A percentile compares a stretch with the other conserved stretches of the same genome.
Evolutionary conservation across 2,113 vertebrate species (phyloP).

Genomic region (Mastomys coucha): DNA sequence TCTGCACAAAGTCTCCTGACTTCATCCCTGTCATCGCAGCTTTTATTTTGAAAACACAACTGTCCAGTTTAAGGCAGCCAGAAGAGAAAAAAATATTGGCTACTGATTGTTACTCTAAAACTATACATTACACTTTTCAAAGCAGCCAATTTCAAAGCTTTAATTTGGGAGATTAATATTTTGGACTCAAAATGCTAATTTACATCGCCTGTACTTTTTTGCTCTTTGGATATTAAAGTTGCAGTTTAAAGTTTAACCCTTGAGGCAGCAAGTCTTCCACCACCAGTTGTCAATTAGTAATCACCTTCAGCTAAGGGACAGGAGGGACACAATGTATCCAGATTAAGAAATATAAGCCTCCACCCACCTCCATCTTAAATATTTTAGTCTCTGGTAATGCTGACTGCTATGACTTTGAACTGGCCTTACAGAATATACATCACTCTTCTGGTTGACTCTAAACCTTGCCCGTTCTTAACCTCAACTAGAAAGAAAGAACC

Average conservation of each 20-base stretch:
- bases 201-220: slow-evolving; percentile 82
- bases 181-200: slow-evolving; percentile 83
- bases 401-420: slow-evolving; percentile 46
- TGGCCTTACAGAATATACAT: slow-evolving; percentile 18
- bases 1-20: not conserved
- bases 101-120: slow-evolving; percentile 82
- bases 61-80: slow-evolving; percentile 51
- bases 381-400: not conserved
- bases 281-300: slow-evolving; percentile 57
- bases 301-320: not conserved
- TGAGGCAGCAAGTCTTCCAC: slow-evolving; percentile 75
- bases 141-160: slow-evolving; percentile 83
- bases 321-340: not conserved
- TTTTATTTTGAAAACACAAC: slow-evolving; percentile 55
- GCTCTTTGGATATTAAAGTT: slow-evolving; percentile 71
- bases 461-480: slow-evolving; percentile 61
- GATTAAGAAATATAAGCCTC: not conserved
- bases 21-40: not conserved
- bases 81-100: slow-evolving; percentile 72
- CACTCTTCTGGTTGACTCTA: slow-evolving; percentile 58
- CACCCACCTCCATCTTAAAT: not conserved
- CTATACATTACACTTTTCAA: slow-evolving; percentile 85
- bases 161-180: slow-evolving; percentile 68
- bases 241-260: slow-evolving; percentile 58
- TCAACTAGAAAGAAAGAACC: not conserved